Base-by-base conservation (phyloP, 2,888 invertebrate genomes). In the Anagyrus pseudococci region DNA sequence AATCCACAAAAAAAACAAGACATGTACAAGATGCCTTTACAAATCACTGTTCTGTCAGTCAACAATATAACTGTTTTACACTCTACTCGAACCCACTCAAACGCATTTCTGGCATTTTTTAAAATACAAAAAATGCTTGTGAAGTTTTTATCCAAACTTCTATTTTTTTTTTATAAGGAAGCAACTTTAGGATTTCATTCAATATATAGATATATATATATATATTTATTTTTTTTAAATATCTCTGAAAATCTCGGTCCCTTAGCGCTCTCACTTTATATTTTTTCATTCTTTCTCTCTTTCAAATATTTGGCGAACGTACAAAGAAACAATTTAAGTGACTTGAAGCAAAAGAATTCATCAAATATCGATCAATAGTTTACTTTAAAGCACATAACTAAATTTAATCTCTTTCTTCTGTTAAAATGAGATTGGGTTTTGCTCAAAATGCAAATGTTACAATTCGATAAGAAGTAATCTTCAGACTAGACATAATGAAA, bases 1-100 rank as follows among this genome's bases (percentile, higher is more conserved):
- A 77, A 79, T 79, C 73, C 79, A 79, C 78, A 78, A 77, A 73
- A 76, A 77, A 78, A 77, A 78, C 77, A 76, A 75, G 77, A 78
- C 79, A 77, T 78, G 75, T 71, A 67, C 68, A 73, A 69, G 70
- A 78, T 77, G 78, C 72, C 77, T 62, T 77, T 74, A 75, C 73
- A 73, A 78, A 75, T 77, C 76, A 77, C 77, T 75, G 75, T 76
- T 72, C 72, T 73, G 72, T 76, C 78, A 74, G 73, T 77, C 75
- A 78, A 76, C 77, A 78, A 77, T 71, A 71, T 73, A 75, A 73
- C 73, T 76, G 75, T 72, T 70, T 73, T 75, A 77, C 71, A 70
- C 69, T 73, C 70, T 71, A 70, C 66, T 67, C 58, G 58, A 66
- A 59, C 62, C 57, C 49, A 37, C 55, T 59, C 37, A 52, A 55